Evolutionary conservation across 2,888 invertebrate genomes (phyloP), one percentile per base, ranked within the genome.

Genomic region (Drosophila percnosoma): DNA sequence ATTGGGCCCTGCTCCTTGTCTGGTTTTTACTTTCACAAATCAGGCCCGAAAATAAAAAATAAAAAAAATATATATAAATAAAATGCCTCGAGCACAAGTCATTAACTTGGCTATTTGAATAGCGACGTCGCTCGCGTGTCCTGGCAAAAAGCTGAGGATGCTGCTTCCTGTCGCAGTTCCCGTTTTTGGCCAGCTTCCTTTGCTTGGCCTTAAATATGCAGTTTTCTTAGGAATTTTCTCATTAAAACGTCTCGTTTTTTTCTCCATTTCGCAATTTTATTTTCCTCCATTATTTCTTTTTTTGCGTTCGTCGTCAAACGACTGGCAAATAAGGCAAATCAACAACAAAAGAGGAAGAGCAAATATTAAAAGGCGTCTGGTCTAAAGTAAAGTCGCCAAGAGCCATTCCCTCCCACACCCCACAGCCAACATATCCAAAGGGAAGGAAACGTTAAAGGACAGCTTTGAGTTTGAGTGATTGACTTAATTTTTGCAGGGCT

Each of bases 101-200:
- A 87, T 90, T 87, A 90, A 90, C 87, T 90, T 87, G 91, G 83
- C 91, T 87, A 91, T 91, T 90, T 90, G 88, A 82, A 87, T 89
- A 76, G 79, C 71, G 60, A 57, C 51, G 58, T 33, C 48, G 45
- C 8, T 24, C 62, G 45, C 63, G 27, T 36, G n/a, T 66, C 71
- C 70, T 40, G 21, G 24, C 55, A 53, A 42, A 48, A 61, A 29
- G 42, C 40, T 48, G 53, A 79, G 73, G 66, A 72, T 70, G 80
- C 83, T 68, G 77, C 75, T 84, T 89, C 85, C 85, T 83, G 78
- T 78, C 69, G 73, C 72, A 63, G 38, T 62, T 69, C 65, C 63
- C 62, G 29, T 67, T 66, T 68, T 59, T 40, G 52, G 60, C 57
- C 34, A 38, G 48, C 59, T 54, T 67, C 48, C 66, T 57, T 60